phyloP scores from a whole-genome alignment of 2,888 invertebrate species.

The Campoplex nolae region DNA sequence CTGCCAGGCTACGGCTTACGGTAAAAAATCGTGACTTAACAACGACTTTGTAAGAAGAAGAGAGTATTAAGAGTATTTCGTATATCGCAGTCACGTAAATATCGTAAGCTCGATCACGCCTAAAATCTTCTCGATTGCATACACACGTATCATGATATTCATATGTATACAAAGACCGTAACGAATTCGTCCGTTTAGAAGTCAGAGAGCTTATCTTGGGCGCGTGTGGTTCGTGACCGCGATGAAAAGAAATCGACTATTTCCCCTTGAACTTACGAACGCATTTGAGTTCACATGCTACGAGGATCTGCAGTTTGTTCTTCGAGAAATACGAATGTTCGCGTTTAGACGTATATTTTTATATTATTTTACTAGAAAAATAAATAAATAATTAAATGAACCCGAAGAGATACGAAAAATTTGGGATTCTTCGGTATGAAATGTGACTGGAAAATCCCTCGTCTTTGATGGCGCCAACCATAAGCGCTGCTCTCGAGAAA shows the following conservation, averaged over 20 bases:
- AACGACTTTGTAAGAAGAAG: constrained; percentile 28
- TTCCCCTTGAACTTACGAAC: constrained; percentile 22
- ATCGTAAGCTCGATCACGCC: constrained; percentile 25
- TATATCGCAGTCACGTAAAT: constrained; percentile 57
- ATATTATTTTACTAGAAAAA: not conserved
- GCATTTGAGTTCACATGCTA: not conserved
- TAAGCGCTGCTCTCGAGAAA: not conserved
- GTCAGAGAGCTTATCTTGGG: constrained; percentile 37
- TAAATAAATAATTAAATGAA: not conserved
- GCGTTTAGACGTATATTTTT: not conserved
- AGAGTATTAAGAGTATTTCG: constrained; percentile 29
- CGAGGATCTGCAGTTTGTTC: not conserved
- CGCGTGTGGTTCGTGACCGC: constrained; percentile 31
- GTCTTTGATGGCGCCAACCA: not conserved
- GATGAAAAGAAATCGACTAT: constrained; percentile 47
- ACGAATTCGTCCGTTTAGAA: constrained; percentile 48
- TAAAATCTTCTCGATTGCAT: constrained; percentile 12
- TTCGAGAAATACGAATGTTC: not conserved
- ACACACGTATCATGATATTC: too few relatives aligned
- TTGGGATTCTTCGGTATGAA: not conserved
- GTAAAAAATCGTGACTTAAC: constrained; percentile 27
- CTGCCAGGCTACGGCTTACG: constrained; percentile 45
- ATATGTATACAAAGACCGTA: constrained; percentile 7
- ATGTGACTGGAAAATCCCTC: too few relatives aligned
- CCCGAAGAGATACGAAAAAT: not conserved